phyloP scores from a whole-genome alignment of 2,113 vertebrate species.

The Erythrolamprus reginae region DNA sequence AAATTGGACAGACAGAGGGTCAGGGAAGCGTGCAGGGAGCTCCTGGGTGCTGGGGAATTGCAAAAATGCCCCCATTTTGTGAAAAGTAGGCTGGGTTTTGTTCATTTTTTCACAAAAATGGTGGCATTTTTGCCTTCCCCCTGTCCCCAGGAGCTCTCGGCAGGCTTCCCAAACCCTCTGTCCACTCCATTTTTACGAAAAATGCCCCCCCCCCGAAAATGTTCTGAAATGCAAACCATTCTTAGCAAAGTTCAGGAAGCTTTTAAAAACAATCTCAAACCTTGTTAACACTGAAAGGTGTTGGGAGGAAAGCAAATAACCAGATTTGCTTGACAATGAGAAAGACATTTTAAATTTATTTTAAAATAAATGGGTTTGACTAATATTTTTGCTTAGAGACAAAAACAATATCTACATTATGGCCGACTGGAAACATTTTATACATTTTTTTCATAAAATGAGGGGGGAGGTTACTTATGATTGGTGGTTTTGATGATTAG shows the following conservation, averaged over 20 bases:
- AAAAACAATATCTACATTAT: not conserved
- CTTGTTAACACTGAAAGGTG: not conserved
- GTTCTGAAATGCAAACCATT: not conserved
- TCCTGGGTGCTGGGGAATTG: no score
- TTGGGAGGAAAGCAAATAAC: not conserved
- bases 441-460: not conserved
- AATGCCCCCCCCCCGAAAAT: no score
- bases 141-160: no score
- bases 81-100: no score
- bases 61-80: no score
- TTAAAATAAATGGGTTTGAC: not conserved
- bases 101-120: no score
- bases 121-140: no score
- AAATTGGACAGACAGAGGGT: no score
- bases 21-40: no score
- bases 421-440: not conserved
- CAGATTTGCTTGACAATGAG: not conserved
- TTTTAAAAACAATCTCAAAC: not conserved
- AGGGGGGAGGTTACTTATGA: not conserved
- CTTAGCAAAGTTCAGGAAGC: not conserved
- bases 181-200: no score
- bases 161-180: no score
- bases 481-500: not conserved
- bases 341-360: not conserved
- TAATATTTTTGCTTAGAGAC: not conserved